Evolutionary conservation across 2,797 vertebrate species (phyloP).

Genomic region (Cheirogaleus major): DNA sequence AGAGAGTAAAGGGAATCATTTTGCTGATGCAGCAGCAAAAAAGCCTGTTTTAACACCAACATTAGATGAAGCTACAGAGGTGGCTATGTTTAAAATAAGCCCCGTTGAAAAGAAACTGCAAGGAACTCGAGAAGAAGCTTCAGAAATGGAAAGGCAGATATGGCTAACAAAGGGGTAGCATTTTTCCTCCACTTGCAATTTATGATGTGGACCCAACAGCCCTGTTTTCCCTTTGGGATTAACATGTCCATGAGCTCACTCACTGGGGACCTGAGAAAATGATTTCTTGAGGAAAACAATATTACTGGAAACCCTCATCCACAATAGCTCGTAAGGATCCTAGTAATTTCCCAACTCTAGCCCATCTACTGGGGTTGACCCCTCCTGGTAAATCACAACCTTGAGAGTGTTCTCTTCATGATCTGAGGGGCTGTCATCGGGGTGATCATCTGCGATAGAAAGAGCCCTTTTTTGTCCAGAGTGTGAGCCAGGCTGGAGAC

Average conservation of each 20-base stretch:
- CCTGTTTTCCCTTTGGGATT: neutral
- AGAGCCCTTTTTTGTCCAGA: neutral
- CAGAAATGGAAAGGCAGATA: neutral
- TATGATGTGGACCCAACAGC: neutral
- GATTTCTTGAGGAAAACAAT: neutral
- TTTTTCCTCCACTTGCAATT: neutral
- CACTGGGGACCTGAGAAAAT: neutral
- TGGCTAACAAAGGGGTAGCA: neutral
- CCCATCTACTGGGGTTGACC: neutral
- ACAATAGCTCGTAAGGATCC: neutral
- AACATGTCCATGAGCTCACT: neutral
- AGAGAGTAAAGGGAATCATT: neutral
- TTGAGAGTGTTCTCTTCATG: neutral
- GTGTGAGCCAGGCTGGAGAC: neutral
- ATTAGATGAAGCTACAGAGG: neutral
- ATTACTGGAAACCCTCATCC: neutral
- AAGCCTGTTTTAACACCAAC: neutral
- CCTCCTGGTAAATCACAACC: neutral
- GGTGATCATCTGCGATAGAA: too few species aligned
- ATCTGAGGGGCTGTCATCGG: neutral
- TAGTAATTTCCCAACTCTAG: neutral
- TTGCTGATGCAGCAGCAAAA: neutral
- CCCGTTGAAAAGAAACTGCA: neutral
- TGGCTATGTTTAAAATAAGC: neutral
- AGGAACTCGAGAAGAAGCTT: neutral